phyloP scores from a whole-genome alignment of 2,113 vertebrate genomes.

The Sorex fumeus region DNA sequence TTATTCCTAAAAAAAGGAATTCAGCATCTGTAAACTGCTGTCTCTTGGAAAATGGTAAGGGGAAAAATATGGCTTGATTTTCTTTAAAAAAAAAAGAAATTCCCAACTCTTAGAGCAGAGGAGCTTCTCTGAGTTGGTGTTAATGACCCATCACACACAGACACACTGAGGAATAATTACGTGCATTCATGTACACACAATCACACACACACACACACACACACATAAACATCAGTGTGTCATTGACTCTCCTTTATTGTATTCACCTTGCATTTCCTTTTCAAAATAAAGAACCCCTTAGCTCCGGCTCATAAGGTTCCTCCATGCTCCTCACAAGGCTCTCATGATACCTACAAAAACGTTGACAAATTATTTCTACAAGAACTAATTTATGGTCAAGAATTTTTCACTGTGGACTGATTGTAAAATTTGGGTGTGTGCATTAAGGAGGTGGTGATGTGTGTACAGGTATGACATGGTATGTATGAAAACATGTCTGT shows the following conservation, averaged over 20 bases:
- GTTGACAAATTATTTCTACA: background rate
- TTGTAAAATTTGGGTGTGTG: background rate
- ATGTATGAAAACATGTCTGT: background rate
- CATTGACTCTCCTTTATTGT: slow-evolving; percentile 78
- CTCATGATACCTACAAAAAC: background rate
- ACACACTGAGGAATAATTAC: slow-evolving; percentile 84
- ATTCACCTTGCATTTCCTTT: slow-evolving; percentile 79
- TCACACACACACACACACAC: background rate
- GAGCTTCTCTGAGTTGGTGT: slow-evolving; percentile 79
- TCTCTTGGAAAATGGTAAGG: slow-evolving; percentile 84
- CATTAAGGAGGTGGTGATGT: background rate
- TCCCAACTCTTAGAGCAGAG: slow-evolving; percentile 83
- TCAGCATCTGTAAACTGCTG: slow-evolving; percentile 89
- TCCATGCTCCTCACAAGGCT: background rate
- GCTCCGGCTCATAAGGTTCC: slow-evolving; percentile 55
- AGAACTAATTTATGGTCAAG: background rate
- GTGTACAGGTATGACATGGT: background rate
- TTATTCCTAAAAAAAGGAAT: slow-evolving; percentile 90
- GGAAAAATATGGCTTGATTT: slow-evolving; percentile 85
- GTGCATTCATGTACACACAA: slow-evolving; percentile 79
- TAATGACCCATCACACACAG: slow-evolving; percentile 85
- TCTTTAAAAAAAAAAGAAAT: slow-evolving; percentile 83
- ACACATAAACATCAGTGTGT: slow-evolving; percentile 84
- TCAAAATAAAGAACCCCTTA: slow-evolving; percentile 77
- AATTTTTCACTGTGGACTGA: background rate